Base-by-base conservation (phyloP, 2,888 invertebrate species). In the Alloplasta piceator region DNA sequence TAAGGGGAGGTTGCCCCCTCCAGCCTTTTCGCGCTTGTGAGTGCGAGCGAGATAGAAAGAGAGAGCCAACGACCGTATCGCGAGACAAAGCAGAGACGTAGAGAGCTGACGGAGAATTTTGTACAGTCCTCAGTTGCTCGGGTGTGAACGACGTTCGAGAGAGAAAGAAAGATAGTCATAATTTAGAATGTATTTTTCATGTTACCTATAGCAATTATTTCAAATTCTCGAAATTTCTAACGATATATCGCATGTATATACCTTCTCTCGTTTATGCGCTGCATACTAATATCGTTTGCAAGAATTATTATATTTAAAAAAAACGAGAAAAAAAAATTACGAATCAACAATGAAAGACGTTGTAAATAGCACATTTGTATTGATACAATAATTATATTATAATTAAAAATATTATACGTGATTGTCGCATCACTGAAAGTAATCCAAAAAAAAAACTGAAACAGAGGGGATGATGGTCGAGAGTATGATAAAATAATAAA, bases 241-340 rank as follows among this genome's bases (percentile, higher is more conserved):
- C 78, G 81, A 82, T 68, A 26, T 26, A 82, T 76, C 70, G 83
- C 85, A 84, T 87, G 87, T 87, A 87, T 63, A 87, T 87, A 86
- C 79, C 82, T 82, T 77, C 80, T 68, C 75, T 73, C 76, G 78
- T 80, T 85, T 78, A 79, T 76, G 79, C 73, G 78, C 82, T 80
- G 74, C 76, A 3, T 26, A 75, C 81, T 75, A 83, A 80, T 79
- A 73, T 83, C 78, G 71, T 85, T 86, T 83, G 82, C 84, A 84
- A 26, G 85, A 85, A 83, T 83, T 78, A 77, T 77, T 3, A 26
- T 70, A 83, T 78, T 77, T 83, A 36, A 14, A 72, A 66, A 50
- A 48, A 52, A 16, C 14, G 10, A 48, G 4, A 36, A 46, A 10
- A 70, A 16, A 63, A 7, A 48, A 26, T 60, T 36, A 67, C 71